These are phyloP conservation scores for Eunapius fragilis DNA, from an alignment of 37 sponge, comb jelly and placozoan species.

Conservation along the genomic window DNA sequence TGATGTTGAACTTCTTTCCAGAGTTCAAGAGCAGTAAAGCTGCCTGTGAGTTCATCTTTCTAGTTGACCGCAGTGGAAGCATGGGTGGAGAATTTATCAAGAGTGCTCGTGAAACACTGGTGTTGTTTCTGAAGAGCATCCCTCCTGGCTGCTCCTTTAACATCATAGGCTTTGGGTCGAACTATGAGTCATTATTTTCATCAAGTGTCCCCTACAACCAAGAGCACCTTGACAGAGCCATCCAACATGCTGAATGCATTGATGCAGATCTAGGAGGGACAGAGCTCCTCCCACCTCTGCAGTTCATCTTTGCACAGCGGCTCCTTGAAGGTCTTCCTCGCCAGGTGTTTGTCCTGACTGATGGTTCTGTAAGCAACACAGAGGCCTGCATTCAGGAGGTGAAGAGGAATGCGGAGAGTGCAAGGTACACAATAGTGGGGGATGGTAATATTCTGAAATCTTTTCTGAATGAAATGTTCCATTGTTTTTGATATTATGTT, in stretches of 20 bases:
- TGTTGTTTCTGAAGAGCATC: no score
- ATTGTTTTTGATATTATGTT: no score
- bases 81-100: constrained; percentile 67
- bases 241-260: constrained; percentile 24
- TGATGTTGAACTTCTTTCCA: constrained; percentile 76
- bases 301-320: constrained; percentile 53
- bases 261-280: constrained; percentile 74
- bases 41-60: constrained; percentile 71
- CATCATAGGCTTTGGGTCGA: constrained; percentile 71
- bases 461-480: no score
- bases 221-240: constrained; percentile 56
- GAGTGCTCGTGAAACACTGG: constrained; percentile 67
- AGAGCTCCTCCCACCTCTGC: constrained; percentile 61
- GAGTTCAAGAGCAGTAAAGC: constrained; percentile 25
- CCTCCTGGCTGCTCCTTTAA: constrained; percentile 80
- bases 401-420: no score
- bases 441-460: no score
- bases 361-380: no score
- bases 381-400: no score
- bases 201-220: no score
- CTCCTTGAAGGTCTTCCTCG: no score
- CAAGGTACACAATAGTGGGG: no score
- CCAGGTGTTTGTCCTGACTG: no score
- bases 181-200: constrained; percentile 61
- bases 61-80: constrained; percentile 80